Percentiles rank a stretch among this genome's conserved stretches.
Evolutionary conservation across 2,113 vertebrate species (phyloP).

Genomic region (Astur gentilis): DNA sequence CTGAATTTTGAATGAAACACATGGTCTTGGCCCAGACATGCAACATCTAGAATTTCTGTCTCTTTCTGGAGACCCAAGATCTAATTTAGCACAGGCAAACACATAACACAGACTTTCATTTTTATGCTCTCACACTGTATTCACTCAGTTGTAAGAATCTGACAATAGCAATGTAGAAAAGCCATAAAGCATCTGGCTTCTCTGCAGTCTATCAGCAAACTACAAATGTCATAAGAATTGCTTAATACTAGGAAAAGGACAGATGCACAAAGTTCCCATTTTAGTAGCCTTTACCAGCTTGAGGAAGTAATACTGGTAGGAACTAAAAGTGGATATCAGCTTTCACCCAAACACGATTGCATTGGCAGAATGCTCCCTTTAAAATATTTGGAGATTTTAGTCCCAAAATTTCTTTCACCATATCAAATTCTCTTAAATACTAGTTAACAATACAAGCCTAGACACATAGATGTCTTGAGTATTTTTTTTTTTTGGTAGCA

Average conservation of each 20-base stretch:
- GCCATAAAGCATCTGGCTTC: conserved; percentile 58
- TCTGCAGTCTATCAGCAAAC: conserved; percentile 21
- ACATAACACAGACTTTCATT: not conserved
- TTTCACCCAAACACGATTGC: not conserved
- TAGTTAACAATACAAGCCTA: not conserved
- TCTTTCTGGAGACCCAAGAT: conserved; percentile 33
- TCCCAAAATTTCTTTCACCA: not conserved
- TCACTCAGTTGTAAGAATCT: conserved; percentile 17
- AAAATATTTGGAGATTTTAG: not conserved
- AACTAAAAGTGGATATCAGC: not conserved
- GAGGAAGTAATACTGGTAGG: not conserved
- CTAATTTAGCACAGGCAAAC: conserved; percentile 30
- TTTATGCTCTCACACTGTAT: conserved; percentile 2
- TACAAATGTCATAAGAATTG: conserved; percentile 33
- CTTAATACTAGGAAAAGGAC: not conserved
- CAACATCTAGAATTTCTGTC: conserved; percentile 12
- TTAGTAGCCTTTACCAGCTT: not conserved
- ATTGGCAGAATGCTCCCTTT: not conserved
- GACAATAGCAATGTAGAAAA: conserved; percentile 23
- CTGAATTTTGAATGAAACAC: conserved; percentile 33
- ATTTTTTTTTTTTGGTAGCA: not conserved
- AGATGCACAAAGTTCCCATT: not conserved
- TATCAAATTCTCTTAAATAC: not conserved
- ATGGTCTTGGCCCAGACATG: not conserved
- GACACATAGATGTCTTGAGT: not conserved